These are phyloP conservation scores for Sitta europaea DNA, from an alignment of 2,113 vertebrate species.

Conservation along the genomic window DNA sequence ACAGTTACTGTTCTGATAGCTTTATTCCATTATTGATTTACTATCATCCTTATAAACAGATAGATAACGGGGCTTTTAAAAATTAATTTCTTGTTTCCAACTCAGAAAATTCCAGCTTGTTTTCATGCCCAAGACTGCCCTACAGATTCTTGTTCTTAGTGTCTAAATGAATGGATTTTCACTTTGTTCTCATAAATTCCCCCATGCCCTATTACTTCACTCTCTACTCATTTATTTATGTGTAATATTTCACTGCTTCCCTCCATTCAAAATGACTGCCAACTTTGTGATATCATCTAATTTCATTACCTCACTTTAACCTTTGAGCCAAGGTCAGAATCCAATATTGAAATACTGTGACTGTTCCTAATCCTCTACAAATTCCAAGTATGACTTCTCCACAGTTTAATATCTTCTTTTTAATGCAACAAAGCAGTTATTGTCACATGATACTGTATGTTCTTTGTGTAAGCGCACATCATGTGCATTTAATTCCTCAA, in stretches of 20 bases:
- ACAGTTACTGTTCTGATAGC: neutral
- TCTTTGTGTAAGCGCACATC: rapidly evolving
- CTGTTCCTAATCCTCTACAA: neutral
- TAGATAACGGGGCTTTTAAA: neutral
- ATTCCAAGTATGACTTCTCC: neutral
- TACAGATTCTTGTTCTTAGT: neutral
- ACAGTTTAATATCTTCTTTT: neutral
- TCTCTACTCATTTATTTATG: slow-evolving; percentile 21
- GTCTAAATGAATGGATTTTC: neutral
- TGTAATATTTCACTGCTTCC: neutral
- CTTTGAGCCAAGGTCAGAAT: slow-evolving; percentile 15
- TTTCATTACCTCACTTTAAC: slow-evolving; percentile 34
- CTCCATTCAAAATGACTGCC: slow-evolving; percentile 7
- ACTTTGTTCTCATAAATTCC: slow-evolving; percentile 9
- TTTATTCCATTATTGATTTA: neutral
- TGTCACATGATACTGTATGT: neutral
- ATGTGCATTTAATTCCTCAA: neutral
- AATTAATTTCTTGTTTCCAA: neutral
- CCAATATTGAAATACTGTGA: neutral
- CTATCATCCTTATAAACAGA: neutral
- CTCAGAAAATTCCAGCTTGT: neutral
- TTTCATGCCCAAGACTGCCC: neutral
- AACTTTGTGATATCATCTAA: slow-evolving; percentile 45
- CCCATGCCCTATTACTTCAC: neutral
- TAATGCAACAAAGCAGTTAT: neutral